Conservation (phyloP, 2,888 invertebrate species). For the Patella caerulea region DNA sequence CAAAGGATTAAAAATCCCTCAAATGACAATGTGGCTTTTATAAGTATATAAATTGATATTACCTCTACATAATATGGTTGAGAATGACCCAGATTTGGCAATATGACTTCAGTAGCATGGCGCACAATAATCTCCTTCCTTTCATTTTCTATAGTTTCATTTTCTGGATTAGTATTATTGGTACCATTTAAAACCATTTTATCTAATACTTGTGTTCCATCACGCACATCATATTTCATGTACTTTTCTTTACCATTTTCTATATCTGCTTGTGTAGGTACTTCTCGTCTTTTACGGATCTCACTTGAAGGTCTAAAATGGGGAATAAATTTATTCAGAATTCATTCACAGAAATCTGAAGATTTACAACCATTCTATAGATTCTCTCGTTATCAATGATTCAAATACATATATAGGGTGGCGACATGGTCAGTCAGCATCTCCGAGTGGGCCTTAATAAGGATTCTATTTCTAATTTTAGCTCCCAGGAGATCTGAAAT, state of each 20-base stretch:
- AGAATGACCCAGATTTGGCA: constrained; percentile 66
- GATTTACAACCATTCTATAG: too few relatives aligned
- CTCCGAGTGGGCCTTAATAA: too few relatives aligned
- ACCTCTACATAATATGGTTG: constrained; percentile 69
- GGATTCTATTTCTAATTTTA: too few relatives aligned
- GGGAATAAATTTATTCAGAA: not conserved
- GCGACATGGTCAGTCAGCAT: too few relatives aligned
- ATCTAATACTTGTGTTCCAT: not conserved
- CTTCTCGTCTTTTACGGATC: constrained; percentile 7
- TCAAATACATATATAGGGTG: too few relatives aligned
- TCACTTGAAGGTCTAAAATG: not conserved
- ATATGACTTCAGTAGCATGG: constrained; percentile 49
- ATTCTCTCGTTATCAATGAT: too few relatives aligned
- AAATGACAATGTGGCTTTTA: not conserved
- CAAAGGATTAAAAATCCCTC: not conserved
- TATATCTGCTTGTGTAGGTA: not conserved
- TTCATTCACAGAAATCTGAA: too few relatives aligned
- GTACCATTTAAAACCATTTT: constrained; percentile 8
- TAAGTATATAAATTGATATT: constrained; percentile 16
- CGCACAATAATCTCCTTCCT: constrained; percentile 46
- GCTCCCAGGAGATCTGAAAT: too few relatives aligned
- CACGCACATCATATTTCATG: not conserved
- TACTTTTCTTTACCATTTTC: not conserved
- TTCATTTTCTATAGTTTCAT: constrained; percentile 20
- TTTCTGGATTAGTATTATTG: constrained; percentile 21